Conservation (phyloP, 2,113 vertebrate species). For the Siniperca chuatsi region DNA sequence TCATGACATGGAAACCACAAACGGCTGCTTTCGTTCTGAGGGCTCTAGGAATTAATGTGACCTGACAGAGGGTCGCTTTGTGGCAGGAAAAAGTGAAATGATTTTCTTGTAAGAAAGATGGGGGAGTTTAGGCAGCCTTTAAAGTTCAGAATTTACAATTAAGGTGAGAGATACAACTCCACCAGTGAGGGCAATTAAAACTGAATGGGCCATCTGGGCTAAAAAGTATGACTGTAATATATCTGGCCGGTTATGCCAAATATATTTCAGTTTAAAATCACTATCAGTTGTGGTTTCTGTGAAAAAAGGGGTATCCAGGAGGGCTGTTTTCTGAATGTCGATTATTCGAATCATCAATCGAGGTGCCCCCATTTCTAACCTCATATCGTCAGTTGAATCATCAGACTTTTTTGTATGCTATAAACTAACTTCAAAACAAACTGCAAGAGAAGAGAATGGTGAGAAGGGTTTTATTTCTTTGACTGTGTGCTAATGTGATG, state of each 20-base stretch:
- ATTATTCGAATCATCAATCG: background rate
- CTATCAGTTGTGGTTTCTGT: background rate
- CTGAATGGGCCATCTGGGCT: slow-evolving; percentile 18
- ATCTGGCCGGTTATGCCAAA: background rate
- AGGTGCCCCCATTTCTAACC: background rate
- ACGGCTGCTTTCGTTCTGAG: slow-evolving; percentile 24
- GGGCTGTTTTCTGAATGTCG: background rate
- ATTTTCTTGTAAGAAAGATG: slow-evolving; percentile 34
- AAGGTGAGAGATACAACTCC: slow-evolving; percentile 22
- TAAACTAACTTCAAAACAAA: background rate
- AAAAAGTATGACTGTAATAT: slow-evolving; percentile 24
- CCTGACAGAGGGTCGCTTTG: slow-evolving; percentile 25
- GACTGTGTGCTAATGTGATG: background rate
- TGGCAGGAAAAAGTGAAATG: slow-evolving; percentile 18
- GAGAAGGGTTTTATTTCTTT: background rate
- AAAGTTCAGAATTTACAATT: slow-evolving; percentile 48
- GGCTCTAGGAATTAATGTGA: slow-evolving; percentile 25
- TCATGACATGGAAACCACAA: slow-evolving; percentile 46
- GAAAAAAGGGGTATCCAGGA: background rate
- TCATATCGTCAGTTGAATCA: background rate
- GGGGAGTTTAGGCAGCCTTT: slow-evolving; percentile 17
- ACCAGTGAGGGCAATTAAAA: slow-evolving; percentile 47
- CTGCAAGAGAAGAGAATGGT: background rate
- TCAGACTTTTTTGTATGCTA: background rate
- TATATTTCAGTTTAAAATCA: background rate